Evolutionary conservation across 2,797 vertebrate genomes (phyloP).

Genomic region (Morelia viridis): DNA sequence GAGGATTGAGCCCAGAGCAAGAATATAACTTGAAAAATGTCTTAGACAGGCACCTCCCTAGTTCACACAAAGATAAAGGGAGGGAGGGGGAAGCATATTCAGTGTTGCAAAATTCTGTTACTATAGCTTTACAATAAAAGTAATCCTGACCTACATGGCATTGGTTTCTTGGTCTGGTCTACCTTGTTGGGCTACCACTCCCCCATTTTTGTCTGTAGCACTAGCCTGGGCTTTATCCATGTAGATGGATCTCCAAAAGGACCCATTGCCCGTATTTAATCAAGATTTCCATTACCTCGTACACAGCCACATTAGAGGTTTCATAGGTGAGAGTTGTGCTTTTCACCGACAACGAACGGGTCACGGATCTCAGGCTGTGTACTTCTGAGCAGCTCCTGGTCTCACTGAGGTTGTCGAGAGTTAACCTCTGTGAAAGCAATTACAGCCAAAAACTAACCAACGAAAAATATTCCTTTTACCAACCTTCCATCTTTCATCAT

Average conservation of each 20-base stretch:
- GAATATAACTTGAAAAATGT: no score
- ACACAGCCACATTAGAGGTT: conserved; percentile 86
- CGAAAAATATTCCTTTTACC: not conserved
- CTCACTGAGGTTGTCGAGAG: conserved; percentile 82
- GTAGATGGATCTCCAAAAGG: no score
- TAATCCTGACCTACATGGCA: no score
- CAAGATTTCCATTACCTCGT: conserved; percentile 75
- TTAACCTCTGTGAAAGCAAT: conserved; percentile 81
- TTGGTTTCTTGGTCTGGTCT: not conserved
- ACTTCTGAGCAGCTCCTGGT: conserved; percentile 63
- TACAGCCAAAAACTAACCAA: not conserved
- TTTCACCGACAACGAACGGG: conserved; percentile 79
- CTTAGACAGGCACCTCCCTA: no score
- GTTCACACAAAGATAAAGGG: no score
- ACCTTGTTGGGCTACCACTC: not conserved
- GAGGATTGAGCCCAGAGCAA: not conserved
- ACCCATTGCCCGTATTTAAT: not conserved
- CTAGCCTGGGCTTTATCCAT: not conserved
- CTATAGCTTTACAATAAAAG: no score
- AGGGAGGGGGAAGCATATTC: no score
- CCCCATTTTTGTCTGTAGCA: not conserved
- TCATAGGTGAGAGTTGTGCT: conserved; percentile 81
- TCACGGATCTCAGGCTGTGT: conserved; percentile 70
- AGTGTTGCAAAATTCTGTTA: no score
- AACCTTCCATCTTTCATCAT: not conserved